Conservation (phyloP, 2,113 vertebrate genomes). For the Catharus minimus region DNA sequence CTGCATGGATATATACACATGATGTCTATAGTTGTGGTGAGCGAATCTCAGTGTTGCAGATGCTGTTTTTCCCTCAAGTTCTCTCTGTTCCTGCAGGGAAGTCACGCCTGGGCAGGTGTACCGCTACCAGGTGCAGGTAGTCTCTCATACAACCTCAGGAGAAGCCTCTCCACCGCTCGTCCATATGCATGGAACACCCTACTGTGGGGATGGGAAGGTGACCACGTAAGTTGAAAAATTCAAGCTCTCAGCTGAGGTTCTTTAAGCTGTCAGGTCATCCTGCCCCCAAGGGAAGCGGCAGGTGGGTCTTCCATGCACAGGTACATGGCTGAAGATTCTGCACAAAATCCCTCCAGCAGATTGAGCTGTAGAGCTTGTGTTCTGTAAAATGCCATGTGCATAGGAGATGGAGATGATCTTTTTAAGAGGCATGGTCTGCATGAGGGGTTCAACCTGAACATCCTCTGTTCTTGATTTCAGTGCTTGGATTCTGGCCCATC, state of each 20-base stretch:
- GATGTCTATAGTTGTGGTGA: neutral
- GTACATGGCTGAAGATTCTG: neutral
- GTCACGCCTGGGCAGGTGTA: conserved; percentile 81
- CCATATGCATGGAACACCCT: conserved; percentile 82
- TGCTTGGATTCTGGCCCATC: neutral
- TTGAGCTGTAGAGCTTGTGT: neutral
- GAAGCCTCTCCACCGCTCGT: conserved; percentile 81
- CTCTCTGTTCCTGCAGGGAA: conserved; percentile 76
- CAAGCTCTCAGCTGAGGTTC: neutral
- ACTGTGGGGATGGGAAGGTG: conserved; percentile 88
- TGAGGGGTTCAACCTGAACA: neutral
- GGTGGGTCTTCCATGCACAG: neutral
- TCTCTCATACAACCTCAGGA: conserved; percentile 77
- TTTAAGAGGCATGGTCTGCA: neutral
- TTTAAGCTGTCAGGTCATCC: neutral
- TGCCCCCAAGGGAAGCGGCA: neutral
- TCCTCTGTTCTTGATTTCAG: neutral
- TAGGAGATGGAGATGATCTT: neutral
- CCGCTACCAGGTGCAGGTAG: conserved; percentile 85
- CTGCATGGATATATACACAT: neutral
- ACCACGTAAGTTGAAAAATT: conserved; percentile 74
- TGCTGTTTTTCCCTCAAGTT: neutral
- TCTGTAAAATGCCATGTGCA: accelerated
- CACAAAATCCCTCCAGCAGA: neutral
- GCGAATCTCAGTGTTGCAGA: neutral